These are phyloP conservation scores for Eublepharis macularius DNA, from an alignment of 2,113 vertebrate genomes.

Conservation along the genomic window DNA sequence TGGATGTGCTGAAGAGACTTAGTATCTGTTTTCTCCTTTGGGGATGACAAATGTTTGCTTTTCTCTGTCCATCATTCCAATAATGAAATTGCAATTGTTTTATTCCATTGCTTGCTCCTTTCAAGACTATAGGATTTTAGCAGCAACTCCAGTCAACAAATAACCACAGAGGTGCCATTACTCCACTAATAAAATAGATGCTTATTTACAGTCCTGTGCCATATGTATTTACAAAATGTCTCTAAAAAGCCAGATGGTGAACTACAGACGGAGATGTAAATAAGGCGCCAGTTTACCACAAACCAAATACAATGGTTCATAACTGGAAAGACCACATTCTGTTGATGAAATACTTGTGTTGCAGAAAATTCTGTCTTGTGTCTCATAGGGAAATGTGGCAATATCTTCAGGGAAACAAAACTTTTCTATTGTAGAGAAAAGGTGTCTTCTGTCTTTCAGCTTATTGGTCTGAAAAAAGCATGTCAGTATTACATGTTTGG, in stretches of 20 bases:
- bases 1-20: slow-evolving; percentile 8
- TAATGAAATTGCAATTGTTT: neutral
- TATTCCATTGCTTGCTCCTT: neutral
- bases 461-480: neutral
- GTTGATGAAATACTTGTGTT: neutral
- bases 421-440: neutral
- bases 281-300: slow-evolving; percentile 1
- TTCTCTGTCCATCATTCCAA: neutral
- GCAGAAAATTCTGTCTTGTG: neutral
- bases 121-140: neutral
- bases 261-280: slow-evolving; percentile 20
- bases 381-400: neutral
- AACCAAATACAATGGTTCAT: slow-evolving; percentile 5
- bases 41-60: neutral
- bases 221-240: neutral
- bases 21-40: neutral
- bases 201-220: slow-evolving; percentile 12
- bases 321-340: neutral
- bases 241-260: slow-evolving; percentile 1
- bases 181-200: neutral
- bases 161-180: slow-evolving; percentile 3
- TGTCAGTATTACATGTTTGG: neutral
- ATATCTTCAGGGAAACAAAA: neutral
- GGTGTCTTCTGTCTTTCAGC: neutral
- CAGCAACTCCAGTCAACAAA: neutral